These are phyloP conservation scores for Cebidichthys violaceus DNA, from an alignment of 2,113 vertebrate genomes.

Conservation along the genomic window DNA sequence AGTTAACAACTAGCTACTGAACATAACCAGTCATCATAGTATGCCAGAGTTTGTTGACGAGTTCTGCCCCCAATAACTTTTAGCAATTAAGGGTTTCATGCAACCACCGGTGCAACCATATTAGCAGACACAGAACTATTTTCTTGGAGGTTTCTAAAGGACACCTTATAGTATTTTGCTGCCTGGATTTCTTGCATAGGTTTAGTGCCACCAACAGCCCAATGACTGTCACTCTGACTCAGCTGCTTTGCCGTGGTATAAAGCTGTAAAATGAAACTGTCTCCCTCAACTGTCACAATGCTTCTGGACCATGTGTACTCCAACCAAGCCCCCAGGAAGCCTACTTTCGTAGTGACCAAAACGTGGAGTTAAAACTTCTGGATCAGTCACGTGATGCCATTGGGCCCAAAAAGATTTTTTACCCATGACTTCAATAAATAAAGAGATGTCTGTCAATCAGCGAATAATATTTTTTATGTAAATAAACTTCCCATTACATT, in stretches of 20 bases:
- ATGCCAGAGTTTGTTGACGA: neutral
- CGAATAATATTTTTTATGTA: no score
- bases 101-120: neutral
- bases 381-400: no score
- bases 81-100: neutral
- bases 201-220: neutral
- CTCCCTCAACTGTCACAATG: neutral
- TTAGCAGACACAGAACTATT: neutral
- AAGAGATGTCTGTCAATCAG: neutral
- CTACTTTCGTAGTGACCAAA: no score
- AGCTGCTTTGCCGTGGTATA: conserved; percentile 12
- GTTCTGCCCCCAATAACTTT: neutral
- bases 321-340: no score
- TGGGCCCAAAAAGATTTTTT: no score
- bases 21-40: neutral
- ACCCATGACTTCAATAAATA: neutral
- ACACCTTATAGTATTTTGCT: neutral
- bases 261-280: neutral
- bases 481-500: no score
- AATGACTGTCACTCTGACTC: neutral
- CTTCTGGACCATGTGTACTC: neutral
- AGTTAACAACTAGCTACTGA: neutral
- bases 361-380: no score
- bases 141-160: neutral
- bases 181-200: neutral